phyloP scores from a whole-genome alignment of 2,113 vertebrate species.

The Saccopteryx leptura region DNA sequence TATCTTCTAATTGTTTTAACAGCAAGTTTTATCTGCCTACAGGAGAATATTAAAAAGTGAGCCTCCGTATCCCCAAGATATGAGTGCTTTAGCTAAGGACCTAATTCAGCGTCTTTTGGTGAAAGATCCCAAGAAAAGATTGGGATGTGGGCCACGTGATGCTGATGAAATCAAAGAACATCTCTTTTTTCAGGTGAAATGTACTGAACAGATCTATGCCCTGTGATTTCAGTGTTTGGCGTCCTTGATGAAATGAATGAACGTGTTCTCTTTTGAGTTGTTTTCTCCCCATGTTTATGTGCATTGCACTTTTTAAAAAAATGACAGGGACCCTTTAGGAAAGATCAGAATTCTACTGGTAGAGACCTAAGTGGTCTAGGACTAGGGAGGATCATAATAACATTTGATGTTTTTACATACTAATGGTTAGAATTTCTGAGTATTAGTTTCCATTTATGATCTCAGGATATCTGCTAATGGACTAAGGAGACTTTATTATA shows the following conservation, averaged over 20 bases:
- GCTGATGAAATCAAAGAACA: constrained; percentile 97
- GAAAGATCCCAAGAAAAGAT: constrained; percentile 97
- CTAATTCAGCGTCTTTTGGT: constrained; percentile 94
- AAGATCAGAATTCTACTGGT: neutral
- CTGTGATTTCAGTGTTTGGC: neutral
- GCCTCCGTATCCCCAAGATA: constrained; percentile 97
- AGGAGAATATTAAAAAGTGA: constrained; percentile 99
- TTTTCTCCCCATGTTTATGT: neutral
- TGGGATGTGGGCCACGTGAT: constrained; percentile 94
- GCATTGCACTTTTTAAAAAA: neutral
- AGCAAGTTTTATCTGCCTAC: constrained; percentile 73
- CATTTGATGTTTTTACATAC: neutral
- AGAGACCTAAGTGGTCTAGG: neutral
- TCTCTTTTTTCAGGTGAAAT: constrained; percentile 96
- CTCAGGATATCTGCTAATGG: neutral
- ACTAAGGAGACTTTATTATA: neutral
- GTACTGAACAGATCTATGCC: neutral
- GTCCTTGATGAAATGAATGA: neutral
- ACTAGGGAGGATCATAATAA: neutral
- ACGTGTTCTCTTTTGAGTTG: neutral
- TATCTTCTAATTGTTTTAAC: constrained; percentile 54
- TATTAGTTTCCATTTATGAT: neutral
- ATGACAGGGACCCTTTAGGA: neutral
- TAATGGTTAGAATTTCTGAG: neutral
- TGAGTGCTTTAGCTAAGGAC: constrained; percentile 95